phyloP scores from a whole-genome alignment of 2,888 invertebrate species.

The Polyommatus iphigenia region DNA sequence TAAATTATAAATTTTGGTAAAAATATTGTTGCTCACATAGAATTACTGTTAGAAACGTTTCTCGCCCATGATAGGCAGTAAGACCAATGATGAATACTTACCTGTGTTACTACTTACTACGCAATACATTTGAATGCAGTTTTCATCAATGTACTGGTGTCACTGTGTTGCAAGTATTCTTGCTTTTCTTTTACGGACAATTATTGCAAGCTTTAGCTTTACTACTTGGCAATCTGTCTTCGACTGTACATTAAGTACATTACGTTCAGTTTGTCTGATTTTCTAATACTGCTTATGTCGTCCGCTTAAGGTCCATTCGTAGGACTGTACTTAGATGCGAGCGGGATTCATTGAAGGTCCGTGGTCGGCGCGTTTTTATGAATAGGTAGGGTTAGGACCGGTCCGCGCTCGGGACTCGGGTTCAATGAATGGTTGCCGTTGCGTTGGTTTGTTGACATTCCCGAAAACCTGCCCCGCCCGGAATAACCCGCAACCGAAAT shows the following conservation, averaged over 20 bases:
- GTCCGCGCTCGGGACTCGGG: constrained; percentile 67
- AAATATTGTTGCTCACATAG: no score
- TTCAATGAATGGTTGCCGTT: constrained; percentile 74
- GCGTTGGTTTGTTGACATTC: constrained; percentile 78
- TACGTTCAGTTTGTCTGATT: background rate
- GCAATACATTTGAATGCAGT: background rate
- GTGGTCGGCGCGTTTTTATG: constrained; percentile 68
- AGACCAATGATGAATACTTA: no score
- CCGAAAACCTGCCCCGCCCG: constrained; percentile 78
- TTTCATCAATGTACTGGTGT: background rate
- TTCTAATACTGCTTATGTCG: background rate
- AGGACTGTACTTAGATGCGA: constrained; percentile 32
- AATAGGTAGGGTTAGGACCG: constrained; percentile 67
- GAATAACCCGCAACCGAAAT: constrained; percentile 74
- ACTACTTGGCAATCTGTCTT: background rate
- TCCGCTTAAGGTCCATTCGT: background rate
- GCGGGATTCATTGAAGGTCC: constrained; percentile 68
- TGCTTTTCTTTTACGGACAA: background rate
- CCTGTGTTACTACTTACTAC: background rate
- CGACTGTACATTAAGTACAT: background rate
- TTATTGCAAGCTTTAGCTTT: no score
- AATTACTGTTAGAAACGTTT: no score
- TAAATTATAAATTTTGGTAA: no score
- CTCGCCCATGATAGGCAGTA: no score
- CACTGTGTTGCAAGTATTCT: background rate